phyloP scores from a whole-genome alignment of 2,113 vertebrate species.

The Heliornis fulica region DNA sequence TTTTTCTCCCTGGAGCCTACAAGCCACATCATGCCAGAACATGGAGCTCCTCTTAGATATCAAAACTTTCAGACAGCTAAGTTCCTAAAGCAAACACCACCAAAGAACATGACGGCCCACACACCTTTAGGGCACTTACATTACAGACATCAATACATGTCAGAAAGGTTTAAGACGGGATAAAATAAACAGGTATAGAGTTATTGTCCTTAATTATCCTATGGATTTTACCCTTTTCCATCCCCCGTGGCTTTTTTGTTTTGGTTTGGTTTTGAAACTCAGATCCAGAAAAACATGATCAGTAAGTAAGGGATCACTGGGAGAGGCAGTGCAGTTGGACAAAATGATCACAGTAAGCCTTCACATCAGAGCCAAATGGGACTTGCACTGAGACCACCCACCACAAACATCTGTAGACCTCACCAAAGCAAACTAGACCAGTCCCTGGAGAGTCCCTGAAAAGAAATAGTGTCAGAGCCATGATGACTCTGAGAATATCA shows the following conservation, averaged over 20 bases:
- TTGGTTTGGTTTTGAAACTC: neutral
- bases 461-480: neutral
- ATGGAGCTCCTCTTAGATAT: constrained; percentile 59
- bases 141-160: constrained; percentile 73
- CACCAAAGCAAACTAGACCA: neutral
- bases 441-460: neutral
- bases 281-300: constrained; percentile 37
- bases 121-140: constrained; percentile 77
- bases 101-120: constrained; percentile 70
- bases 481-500: accelerated
- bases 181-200: constrained; percentile 69
- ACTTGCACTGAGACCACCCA: constrained; percentile 27
- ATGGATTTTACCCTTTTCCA: constrained; percentile 46
- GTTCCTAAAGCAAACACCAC: constrained; percentile 76
- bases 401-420: neutral
- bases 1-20: constrained; percentile 45
- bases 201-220: constrained; percentile 56
- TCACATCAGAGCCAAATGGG: neutral
- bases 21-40: constrained; percentile 73
- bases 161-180: constrained; percentile 74
- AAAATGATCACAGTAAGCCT: neutral
- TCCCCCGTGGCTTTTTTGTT: neutral
- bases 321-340: neutral
- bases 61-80: constrained; percentile 74
- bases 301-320: neutral